Evolutionary conservation across 2,797 vertebrate genomes (phyloP), one percentile per base, ranked within the genome.

Genomic region (Argentina silus): DNA sequence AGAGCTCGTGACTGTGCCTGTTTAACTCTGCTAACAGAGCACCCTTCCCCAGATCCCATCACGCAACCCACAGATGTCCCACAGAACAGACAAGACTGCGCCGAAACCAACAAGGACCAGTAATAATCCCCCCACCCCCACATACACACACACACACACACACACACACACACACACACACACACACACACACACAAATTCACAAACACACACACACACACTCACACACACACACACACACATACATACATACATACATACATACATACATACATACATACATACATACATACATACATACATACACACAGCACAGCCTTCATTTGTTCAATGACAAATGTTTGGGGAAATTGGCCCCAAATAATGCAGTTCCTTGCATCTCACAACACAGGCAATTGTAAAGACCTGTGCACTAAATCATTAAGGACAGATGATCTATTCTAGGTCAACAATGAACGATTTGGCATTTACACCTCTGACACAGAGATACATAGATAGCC

Each of bases 11-110:
- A 93, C 92, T 91, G 90, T 45, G 90, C 72, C 91, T 91, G 90
- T 91, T 94, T 93, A 93, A 90, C 88, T 93, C 88, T 72, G 62
- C 92, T 86, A 91, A 87, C 87, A 89, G 91, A 90, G 85, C 84
- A 88, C 90, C 85, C 86, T 81, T 92, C 90, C 86, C 85, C 87
- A 85, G 82, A 91, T 82, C 85, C 88, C 89, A 91, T 91, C 91
- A 94, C 91, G 92, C 91, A 93, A 93, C 82, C 90, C 92, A 93
- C 92, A 93, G 88, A 92, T 93, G 93, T 91, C 88, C 90, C 86
- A 91, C 91, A 93, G 89, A 87, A 91, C 89, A 93, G 85, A 90
- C 90, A 83, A 75, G 77, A 82, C 83, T 77, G 77, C 70, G 53
- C 88, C 65, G 68, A 88, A 89, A 91, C 87, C 86, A 90, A 86